Evolutionary conservation across 2,888 invertebrate genomes (phyloP).

Genomic region (Melinaea menophilus): DNA sequence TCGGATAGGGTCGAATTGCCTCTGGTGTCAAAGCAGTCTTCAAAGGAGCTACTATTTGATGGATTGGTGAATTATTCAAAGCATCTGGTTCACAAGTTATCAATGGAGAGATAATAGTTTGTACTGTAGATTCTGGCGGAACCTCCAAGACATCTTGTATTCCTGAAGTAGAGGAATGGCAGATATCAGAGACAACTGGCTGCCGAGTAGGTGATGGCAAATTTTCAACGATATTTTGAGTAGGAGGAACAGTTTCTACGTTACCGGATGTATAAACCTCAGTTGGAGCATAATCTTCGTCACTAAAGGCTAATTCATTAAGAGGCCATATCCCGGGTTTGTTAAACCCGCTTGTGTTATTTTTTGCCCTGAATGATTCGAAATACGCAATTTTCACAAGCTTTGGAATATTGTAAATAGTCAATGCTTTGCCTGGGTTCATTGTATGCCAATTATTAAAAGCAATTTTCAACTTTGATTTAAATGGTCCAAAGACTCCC

Average conservation of each 20-base stretch:
- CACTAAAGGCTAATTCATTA: conserved; percentile 4
- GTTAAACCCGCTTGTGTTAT: too few relatives aligned
- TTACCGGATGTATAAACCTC: conserved; percentile 7
- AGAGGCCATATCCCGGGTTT: too few relatives aligned
- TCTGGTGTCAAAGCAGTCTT: neutral
- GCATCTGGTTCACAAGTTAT: too few relatives aligned
- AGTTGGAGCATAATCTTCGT: conserved; percentile 28
- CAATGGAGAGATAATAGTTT: too few relatives aligned
- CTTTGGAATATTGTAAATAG: conserved; percentile 42
- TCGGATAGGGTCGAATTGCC: conserved; percentile 9
- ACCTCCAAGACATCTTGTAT: too few relatives aligned
- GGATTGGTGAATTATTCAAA: too few relatives aligned
- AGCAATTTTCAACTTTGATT: conserved; percentile 39
- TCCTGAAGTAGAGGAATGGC: too few relatives aligned
- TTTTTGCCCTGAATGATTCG: conserved; percentile 35
- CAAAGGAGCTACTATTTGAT: too few relatives aligned
- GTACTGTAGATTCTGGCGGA: too few relatives aligned
- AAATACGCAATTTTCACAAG: conserved; percentile 26
- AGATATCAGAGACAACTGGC: too few relatives aligned
- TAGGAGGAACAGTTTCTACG: conserved; percentile 7
- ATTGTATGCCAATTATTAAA: conserved; percentile 44
- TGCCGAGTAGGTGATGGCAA: too few relatives aligned
- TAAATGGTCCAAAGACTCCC: conserved; percentile 12
- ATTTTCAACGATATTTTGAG: conserved; percentile 10
- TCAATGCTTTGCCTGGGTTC: conserved; percentile 44